phyloP scores from a whole-genome alignment of 2,888 invertebrate species.

The Calliopum simillimum region DNA sequence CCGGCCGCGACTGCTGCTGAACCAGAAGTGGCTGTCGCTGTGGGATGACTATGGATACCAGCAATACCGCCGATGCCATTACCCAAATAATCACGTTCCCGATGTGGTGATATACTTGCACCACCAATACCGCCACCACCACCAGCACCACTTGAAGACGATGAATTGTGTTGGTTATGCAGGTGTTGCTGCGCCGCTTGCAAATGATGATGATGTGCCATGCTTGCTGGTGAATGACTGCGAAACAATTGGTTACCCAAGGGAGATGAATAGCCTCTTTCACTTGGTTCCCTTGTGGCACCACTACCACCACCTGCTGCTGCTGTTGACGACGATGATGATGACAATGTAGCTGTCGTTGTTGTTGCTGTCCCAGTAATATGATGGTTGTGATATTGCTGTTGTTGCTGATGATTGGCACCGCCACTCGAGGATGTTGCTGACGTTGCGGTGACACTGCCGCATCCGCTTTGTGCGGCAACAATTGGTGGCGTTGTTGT shows the following conservation, averaged over 20 bases:
- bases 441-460: slow-evolving; percentile 40
- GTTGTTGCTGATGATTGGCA: slow-evolving; percentile 46
- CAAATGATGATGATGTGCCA: slow-evolving; percentile 48
- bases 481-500: slow-evolving; percentile 32
- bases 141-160: slow-evolving; percentile 12
- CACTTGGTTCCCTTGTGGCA: slow-evolving; percentile 48
- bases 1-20: slow-evolving; percentile 51
- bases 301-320: slow-evolving; percentile 40
- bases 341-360: slow-evolving; percentile 41
- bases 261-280: slow-evolving; percentile 62
- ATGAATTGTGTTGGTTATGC: slow-evolving; percentile 41
- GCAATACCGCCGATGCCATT: slow-evolving; percentile 51
- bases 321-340: slow-evolving; percentile 35
- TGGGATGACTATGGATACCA: slow-evolving; percentile 27
- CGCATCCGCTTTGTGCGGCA: slow-evolving; percentile 10
- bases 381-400: slow-evolving; percentile 59
- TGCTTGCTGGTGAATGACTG: slow-evolving; percentile 54
- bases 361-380: slow-evolving; percentile 53
- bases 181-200: slow-evolving; percentile 41
- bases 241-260: slow-evolving; percentile 54
- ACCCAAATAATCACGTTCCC: slow-evolving; percentile 59
- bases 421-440: slow-evolving; percentile 53
- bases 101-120: slow-evolving; percentile 54
- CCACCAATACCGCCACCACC: slow-evolving; percentile 39
- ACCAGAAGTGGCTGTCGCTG: slow-evolving; percentile 45